Percentiles rank a stretch among this genome's conserved stretches.
These are phyloP conservation scores for Hyposmocoma kahamanoa DNA, from an alignment of 1,140 invertebrate species.

Conservation along the genomic window DNA sequence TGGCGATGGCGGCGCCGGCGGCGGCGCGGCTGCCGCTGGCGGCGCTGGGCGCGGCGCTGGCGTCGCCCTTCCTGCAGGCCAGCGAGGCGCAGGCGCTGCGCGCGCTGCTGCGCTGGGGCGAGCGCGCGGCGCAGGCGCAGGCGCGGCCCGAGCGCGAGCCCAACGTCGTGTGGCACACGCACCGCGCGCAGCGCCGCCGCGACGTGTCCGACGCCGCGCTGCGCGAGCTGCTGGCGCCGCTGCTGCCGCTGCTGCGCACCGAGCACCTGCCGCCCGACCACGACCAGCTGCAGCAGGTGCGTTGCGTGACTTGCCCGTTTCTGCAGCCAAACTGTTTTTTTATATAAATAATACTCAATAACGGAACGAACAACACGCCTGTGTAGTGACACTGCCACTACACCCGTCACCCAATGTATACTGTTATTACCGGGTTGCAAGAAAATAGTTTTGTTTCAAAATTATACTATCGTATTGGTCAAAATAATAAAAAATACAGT, in stretches of 20 bases:
- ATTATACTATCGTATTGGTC: too few relatives aligned
- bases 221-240: constrained; percentile 88
- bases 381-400: too few relatives aligned
- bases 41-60: constrained; percentile 86
- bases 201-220: constrained; percentile 91
- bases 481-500: too few relatives aligned
- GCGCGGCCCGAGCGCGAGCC: constrained; percentile 92
- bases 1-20: constrained; percentile 78
- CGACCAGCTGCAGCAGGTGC: constrained; percentile 82
- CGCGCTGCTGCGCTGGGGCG: constrained; percentile 93
- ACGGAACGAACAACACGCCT: too few relatives aligned
- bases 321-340: too few relatives aligned
- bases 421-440: too few relatives aligned
- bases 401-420: too few relatives aligned
- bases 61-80: constrained; percentile 93
- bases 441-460: too few relatives aligned
- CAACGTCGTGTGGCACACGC: constrained; percentile 92
- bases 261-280: constrained; percentile 92
- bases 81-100: constrained; percentile 91
- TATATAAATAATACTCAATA: too few relatives aligned
- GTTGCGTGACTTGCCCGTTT: too few relatives aligned
- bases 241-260: constrained; percentile 88
- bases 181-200: constrained; percentile 91
- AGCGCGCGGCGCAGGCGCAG: constrained; percentile 92
- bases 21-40: constrained; percentile 87